Conservation (phyloP, 2,797 vertebrate species). For the Amblyraja radiata region DNA sequence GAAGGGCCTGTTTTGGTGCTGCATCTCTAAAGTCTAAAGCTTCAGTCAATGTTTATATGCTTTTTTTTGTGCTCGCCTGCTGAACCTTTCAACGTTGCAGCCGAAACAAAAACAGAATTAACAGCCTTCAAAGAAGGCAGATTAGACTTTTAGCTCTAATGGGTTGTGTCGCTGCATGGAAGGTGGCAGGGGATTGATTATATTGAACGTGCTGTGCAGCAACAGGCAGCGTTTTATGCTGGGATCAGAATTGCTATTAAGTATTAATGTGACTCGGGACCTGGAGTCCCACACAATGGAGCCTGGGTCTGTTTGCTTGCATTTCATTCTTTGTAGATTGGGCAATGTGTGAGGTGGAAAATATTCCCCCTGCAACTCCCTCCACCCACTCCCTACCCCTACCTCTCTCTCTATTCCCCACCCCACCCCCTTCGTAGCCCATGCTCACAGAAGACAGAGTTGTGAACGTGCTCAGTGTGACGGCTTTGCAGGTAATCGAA, state of each 20-base stretch:
- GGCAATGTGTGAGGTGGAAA: neutral
- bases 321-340: neutral
- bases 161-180: neutral
- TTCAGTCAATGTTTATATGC: neutral
- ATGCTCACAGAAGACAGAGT: neutral
- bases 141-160: conserved; percentile 14
- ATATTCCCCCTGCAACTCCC: neutral
- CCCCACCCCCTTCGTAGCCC: neutral
- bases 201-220: neutral
- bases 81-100: neutral
- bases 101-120: conserved; percentile 4
- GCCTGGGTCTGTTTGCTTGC: neutral
- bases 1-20: no score
- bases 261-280: neutral
- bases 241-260: neutral
- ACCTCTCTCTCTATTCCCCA: no score
- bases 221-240: neutral
- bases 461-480: neutral
- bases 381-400: neutral
- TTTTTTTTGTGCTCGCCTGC: neutral
- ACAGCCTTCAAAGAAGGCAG: neutral
- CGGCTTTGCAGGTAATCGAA: neutral
- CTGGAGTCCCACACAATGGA: neutral
- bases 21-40: no score
- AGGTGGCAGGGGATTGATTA: conserved; percentile 19